Evolutionary conservation across 2,888 invertebrate species (phyloP), one percentile per base, ranked within the genome.

Genomic region (Eupithecia centaureata): DNA sequence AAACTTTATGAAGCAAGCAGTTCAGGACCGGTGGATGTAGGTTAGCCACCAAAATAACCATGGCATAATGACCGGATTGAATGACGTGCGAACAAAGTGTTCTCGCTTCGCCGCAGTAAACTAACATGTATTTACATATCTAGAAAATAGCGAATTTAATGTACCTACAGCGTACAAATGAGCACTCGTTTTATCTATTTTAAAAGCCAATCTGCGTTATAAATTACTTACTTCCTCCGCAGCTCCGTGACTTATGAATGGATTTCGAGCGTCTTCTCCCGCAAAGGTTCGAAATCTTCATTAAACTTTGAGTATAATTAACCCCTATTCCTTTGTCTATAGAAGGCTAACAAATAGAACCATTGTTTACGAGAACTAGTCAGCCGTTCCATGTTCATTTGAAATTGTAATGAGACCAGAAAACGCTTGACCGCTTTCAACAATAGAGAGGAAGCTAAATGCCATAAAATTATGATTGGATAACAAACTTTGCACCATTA

Each of bases 31-130:
- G 33, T 58, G 73, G 72, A 82, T 77, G 79, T 84, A 80, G 85
- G 86, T 83, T 85, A 81, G 74, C 72, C 69, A 83, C 86, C 70
- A 79, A 87, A 87, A 88, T 88, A 87, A 82, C 86, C 79, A 75
- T 80, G 79, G 76, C 82, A 83, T 82, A 82, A 83, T 85, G 71
- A 74, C 72, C 71, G 69, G 67, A 63, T 57, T 38, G 72, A 72
- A 73, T 73, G 72, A 73, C 73, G 71, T 72, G 72, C 75, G 65
- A 74, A 72, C 75, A 71, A 56, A 71, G 66, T 67, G 61, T 64
- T 52, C 54, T 64, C 63, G 38, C 27, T 61, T 65, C 65, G 58
- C 51, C 52, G 57, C 54, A 58, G 18, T 63, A 42, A 61, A 63
- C 38, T 69, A 47, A 56, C 65, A 28, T 60, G 54, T 10, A 57